Base-by-base conservation (phyloP, 2,113 vertebrate species). In the Pluvialis apricaria region DNA sequence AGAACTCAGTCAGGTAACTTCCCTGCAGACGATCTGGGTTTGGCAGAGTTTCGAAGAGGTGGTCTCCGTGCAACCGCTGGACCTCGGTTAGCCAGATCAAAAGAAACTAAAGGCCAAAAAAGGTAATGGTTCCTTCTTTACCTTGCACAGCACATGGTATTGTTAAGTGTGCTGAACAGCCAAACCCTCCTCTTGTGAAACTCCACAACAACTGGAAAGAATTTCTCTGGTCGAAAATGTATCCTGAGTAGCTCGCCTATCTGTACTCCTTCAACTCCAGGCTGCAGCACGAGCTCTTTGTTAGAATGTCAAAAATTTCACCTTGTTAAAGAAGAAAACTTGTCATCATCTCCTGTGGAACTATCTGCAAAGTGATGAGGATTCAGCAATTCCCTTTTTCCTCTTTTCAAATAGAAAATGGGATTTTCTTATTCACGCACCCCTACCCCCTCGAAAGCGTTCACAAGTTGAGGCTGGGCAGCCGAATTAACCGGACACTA, bases 61-160 rank as follows among this genome's bases (percentile, higher is more conserved):
- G 99, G 99, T 0, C 98, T 99, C n/a, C 98, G 99, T n/a, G 99
- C 99, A 1, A 99, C 99, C 34, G 99, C 99, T 19, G 99, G 99
- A 38, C 99, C 99, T 57, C 98, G 99, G 68, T 97, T 99, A 20
- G 98, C 99, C 84, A 98, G 99, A 61, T 98, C 99, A 34, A 99
- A 98, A 81, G 99, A 99, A 60, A 94, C 98, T 45, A 98, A 98
- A 55, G 98, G 97, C 83, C 98, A 98, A 68, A 98, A 98, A 90
- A 97, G 97, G 98, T 98, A 97, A 97, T 0, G 5, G 22, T 40
- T 72, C 42, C 69, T 90, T 16, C 54, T 49, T 70, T 26, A 40
- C 49, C 61, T 75, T 51, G 9, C 49, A 31, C 36, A 51, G 70
- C 11, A 5, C 12, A 6, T 1, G 4, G 5, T n/a, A 8, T 12